Percentiles rank a stretch among this genome's conserved stretches.
phyloP scores from a whole-genome alignment of 2,888 invertebrate genomes.

The Microdon myrmicae region DNA sequence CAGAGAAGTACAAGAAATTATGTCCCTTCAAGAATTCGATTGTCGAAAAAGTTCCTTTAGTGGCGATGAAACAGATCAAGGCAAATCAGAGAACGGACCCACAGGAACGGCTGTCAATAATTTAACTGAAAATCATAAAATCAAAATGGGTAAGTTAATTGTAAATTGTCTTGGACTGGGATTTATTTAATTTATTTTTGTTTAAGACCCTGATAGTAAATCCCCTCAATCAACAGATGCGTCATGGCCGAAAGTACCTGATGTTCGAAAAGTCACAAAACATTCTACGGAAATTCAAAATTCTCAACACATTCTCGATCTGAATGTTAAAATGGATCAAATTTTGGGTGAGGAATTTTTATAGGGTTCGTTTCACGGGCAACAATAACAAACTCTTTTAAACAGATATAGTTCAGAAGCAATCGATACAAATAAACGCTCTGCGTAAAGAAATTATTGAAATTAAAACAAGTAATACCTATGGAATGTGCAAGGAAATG shows the following conservation, averaged over 20 bases:
- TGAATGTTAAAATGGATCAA: slow-evolving; percentile 61
- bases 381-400: not conserved
- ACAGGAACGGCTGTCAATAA: slow-evolving; percentile 24
- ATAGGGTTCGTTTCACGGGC: not conserved
- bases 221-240: slow-evolving; percentile 32
- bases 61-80: slow-evolving; percentile 56
- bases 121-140: slow-evolving; percentile 24
- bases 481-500: slow-evolving; percentile 56
- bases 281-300: slow-evolving; percentile 63
- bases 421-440: slow-evolving; percentile 68
- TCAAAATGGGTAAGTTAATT: slow-evolving; percentile 16
- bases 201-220: slow-evolving; percentile 41
- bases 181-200: not conserved
- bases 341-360: slow-evolving; percentile 58
- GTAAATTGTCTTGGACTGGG: not conserved
- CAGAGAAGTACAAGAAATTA: slow-evolving; percentile 88
- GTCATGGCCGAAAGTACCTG: slow-evolving; percentile 59
- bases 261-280: slow-evolving; percentile 59
- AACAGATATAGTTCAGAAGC: slow-evolving; percentile 68
- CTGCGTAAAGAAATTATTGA: slow-evolving; percentile 66
- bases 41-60: slow-evolving; percentile 54
- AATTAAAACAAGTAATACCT: slow-evolving; percentile 56
- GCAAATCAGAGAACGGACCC: slow-evolving; percentile 33
- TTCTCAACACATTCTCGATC: slow-evolving; percentile 61
- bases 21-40: slow-evolving; percentile 73